These are phyloP conservation scores for Elaphurus davidianus DNA, from an alignment of 2,113 vertebrate genomes.

Conservation along the genomic window DNA sequence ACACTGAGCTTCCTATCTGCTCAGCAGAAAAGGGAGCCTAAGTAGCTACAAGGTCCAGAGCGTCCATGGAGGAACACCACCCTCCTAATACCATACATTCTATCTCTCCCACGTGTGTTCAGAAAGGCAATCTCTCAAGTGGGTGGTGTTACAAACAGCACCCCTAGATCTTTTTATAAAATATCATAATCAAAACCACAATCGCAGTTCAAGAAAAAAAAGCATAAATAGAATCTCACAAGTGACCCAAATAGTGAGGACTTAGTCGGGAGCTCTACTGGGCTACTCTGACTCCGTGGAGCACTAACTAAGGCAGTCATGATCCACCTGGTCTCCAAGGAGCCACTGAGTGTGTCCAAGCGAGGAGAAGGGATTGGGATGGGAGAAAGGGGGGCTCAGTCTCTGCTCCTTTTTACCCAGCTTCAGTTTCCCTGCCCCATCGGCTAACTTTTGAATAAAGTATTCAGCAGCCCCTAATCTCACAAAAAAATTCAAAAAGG, in stretches of 20 bases:
- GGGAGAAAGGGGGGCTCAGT: background rate
- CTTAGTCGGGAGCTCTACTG: background rate
- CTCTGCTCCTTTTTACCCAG: background rate
- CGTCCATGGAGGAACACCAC: background rate
- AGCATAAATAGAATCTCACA: background rate
- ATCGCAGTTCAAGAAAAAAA: background rate
- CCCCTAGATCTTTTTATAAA: background rate
- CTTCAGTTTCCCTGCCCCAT: background rate
- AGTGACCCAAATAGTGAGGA: background rate
- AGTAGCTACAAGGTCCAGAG: background rate
- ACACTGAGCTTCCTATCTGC: background rate
- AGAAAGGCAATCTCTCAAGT: background rate
- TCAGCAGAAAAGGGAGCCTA: background rate
- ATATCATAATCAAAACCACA: background rate
- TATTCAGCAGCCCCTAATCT: background rate
- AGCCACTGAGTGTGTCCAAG: background rate
- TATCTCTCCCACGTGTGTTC: background rate
- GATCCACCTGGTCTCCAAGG: background rate
- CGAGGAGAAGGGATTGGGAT: rapidly evolving
- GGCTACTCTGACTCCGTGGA: background rate
- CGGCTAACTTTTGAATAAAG: background rate
- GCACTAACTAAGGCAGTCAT: background rate
- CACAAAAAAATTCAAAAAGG: background rate
- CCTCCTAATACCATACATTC: background rate
- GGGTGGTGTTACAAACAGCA: background rate